Conservation (phyloP, 2,888 invertebrate species). For the Candidula unifasciata region DNA sequence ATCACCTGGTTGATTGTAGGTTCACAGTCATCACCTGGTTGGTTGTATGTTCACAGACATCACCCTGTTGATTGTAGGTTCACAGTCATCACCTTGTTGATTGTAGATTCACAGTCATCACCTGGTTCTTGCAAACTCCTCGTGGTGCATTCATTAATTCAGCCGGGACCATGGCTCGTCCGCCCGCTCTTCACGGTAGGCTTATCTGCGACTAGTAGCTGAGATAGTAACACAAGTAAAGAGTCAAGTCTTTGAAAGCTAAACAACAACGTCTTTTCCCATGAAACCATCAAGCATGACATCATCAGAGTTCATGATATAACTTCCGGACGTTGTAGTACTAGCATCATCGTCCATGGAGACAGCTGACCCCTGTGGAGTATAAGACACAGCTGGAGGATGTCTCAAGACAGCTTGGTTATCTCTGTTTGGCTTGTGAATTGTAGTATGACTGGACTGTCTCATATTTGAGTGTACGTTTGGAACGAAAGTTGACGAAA, state of each 20-base stretch:
- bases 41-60: too few species aligned
- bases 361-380: conserved; percentile 40
- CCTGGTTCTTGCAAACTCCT: too few species aligned
- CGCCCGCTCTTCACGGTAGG: too few species aligned
- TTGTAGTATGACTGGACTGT: conserved; percentile 12
- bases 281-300: conserved; percentile 47
- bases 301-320: conserved; percentile 53
- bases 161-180: too few species aligned
- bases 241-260: background rate
- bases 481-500: conserved; percentile 13
- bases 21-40: too few species aligned
- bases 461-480: conserved; percentile 16
- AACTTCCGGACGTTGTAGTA: conserved; percentile 54
- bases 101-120: too few species aligned
- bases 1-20: too few species aligned
- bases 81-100: too few species aligned
- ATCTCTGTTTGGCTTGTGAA: background rate
- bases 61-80: too few species aligned
- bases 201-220: too few species aligned
- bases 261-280: conserved; percentile 52
- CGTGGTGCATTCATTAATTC: too few species aligned
- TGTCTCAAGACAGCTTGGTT: background rate
- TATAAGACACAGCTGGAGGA: background rate
- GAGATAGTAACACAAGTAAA: too few species aligned
- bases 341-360: conserved; percentile 52